These are phyloP conservation scores for Saccostrea echinata DNA, from an alignment of 1,140 invertebrate species.

Conservation along the genomic window DNA sequence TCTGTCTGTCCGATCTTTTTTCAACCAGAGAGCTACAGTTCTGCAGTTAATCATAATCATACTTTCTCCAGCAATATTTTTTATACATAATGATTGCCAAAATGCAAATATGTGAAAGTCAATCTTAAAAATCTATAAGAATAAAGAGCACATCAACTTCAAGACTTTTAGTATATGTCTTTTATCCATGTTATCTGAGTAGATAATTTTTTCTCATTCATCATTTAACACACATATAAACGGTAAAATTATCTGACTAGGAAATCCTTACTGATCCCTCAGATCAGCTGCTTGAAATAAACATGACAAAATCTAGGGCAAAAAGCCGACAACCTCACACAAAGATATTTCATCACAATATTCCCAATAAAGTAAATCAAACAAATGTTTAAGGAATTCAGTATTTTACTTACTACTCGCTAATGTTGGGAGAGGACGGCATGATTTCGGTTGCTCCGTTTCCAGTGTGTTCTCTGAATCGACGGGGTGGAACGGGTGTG, in stretches of 20 bases:
- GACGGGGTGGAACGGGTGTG: constrained; percentile 55
- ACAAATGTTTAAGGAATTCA: not conserved
- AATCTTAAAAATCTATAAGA: no score
- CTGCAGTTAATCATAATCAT: no score
- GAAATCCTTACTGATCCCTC: not conserved
- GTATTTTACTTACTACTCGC: constrained; percentile 50
- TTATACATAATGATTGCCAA: no score
- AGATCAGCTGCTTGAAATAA: not conserved
- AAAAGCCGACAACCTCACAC: not conserved
- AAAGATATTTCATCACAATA: not conserved
- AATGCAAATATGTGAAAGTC: no score
- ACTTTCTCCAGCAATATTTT: no score
- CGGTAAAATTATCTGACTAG: not conserved
- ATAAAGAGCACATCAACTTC: no score
- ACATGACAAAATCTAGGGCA: not conserved
- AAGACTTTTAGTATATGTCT: no score
- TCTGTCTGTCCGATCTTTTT: not conserved
- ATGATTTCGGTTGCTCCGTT: constrained; percentile 37
- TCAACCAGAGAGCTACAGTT: no score
- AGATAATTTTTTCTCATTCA: no score
- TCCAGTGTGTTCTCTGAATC: constrained; percentile 32
- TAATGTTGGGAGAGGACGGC: constrained; percentile 46
- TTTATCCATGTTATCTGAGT: no score
- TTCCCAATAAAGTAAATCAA: not conserved
- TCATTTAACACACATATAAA: not conserved